phyloP scores from a whole-genome alignment of 2,888 invertebrate genomes.

The Orthonychiurus folsomi region DNA sequence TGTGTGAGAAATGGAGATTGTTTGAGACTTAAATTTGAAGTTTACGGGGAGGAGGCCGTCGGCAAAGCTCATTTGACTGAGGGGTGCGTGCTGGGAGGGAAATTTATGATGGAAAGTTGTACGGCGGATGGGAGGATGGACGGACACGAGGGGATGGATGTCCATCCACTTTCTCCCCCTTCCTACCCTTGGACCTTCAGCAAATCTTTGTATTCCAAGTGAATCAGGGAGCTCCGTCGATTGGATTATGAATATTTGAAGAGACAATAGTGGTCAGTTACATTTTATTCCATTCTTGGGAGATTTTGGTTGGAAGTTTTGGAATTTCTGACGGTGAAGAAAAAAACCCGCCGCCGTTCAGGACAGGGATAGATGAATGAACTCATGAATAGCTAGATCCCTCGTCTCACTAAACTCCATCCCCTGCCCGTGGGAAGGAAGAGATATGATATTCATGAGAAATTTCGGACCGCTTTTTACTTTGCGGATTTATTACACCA shows the following conservation, averaged over 20 bases:
- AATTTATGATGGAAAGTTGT: constrained; percentile 21
- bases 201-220: constrained; percentile 28
- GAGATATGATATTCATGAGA: constrained; percentile 37
- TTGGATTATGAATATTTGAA: constrained; percentile 40
- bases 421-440: neutral
- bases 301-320: neutral
- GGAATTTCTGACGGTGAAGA: neutral
- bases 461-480: constrained; percentile 35
- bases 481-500: constrained; percentile 36
- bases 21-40: neutral
- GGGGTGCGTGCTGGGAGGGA: constrained; percentile 30
- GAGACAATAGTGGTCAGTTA: constrained; percentile 35
- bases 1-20: neutral
- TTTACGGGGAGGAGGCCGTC: neutral
- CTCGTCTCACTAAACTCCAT: neutral
- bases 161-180: neutral
- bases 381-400: neutral
- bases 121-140: neutral
- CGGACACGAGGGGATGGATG: neutral
- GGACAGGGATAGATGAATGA: neutral
- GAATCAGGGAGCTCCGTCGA: constrained; percentile 31
- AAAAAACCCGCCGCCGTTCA: too few relatives aligned
- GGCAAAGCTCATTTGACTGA: neutral
- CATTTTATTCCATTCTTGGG: neutral
- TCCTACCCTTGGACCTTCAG: neutral